A percentile compares a stretch with the other conserved stretches of the same genome.
These are phyloP conservation scores for Porites lutea DNA, from an alignment of 64 coral and sea anemone species.

Conservation along the genomic window DNA sequence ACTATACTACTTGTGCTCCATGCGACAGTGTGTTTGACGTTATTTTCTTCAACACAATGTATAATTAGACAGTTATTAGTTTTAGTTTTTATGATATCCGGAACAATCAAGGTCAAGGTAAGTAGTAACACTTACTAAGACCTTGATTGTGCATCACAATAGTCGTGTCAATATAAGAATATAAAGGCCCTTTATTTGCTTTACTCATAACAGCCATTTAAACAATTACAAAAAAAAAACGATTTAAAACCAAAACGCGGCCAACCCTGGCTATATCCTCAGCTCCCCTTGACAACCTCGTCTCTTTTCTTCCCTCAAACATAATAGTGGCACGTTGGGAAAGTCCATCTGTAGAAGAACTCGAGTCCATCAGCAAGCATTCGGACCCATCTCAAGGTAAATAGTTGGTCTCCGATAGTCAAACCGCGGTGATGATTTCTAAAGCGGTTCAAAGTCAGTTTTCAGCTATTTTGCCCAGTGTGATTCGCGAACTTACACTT, in stretches of 20 bases:
- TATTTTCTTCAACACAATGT: too few species aligned
- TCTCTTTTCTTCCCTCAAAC: background rate
- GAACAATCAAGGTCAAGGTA: too few species aligned
- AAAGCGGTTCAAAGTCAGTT: conserved; percentile 27
- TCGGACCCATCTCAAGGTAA: conserved; percentile 40
- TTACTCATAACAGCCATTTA: conserved; percentile 25
- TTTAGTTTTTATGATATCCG: too few species aligned
- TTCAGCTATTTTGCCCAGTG: conserved; percentile 1
- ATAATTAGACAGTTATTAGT: too few species aligned
- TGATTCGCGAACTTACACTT: conserved; percentile 53
- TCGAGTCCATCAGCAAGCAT: conserved; percentile 7
- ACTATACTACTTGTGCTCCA: too few species aligned
- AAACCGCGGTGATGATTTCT: conserved; percentile 5
- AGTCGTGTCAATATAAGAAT: conserved; percentile 23
- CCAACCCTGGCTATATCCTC: background rate
- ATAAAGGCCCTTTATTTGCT: conserved; percentile 41
- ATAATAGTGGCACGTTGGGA: background rate
- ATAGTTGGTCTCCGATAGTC: background rate
- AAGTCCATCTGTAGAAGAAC: background rate
- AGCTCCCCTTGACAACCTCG: background rate
- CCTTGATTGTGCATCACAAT: conserved; percentile 3
- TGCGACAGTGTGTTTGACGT: too few species aligned
- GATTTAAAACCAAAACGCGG: conserved; percentile 24
- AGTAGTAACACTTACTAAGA: too few species aligned
- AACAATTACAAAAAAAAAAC: background rate